phyloP scores from a whole-genome alignment of 2,797 vertebrate species.

The Sebastes itinus region DNA sequence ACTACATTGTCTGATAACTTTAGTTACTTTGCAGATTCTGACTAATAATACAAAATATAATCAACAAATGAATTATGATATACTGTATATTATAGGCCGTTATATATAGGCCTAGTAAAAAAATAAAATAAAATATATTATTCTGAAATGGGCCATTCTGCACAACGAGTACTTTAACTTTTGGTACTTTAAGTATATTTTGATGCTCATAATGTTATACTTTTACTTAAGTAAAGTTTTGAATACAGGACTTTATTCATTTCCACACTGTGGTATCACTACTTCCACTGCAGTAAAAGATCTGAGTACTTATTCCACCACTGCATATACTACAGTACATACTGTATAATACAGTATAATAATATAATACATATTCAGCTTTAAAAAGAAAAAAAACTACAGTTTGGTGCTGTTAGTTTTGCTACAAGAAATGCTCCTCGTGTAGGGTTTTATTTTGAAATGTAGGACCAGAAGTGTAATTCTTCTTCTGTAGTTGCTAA shows the following conservation, averaged over 20 bases:
- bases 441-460: constrained; percentile 54
- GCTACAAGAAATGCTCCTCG: background rate
- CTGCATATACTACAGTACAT: too few relatives aligned
- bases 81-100: too few relatives aligned
- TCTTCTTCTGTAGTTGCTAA: background rate
- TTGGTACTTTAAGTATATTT: background rate
- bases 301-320: background rate
- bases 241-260: background rate
- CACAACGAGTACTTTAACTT: background rate
- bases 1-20: too few relatives aligned
- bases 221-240: background rate
- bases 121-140: background rate
- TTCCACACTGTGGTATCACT: background rate
- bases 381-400: background rate
- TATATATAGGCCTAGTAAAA: too few relatives aligned
- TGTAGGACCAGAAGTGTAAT: background rate
- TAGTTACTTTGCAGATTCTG: too few relatives aligned
- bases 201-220: too few relatives aligned
- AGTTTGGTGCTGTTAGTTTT: too few relatives aligned
- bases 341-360: background rate
- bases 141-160: background rate
- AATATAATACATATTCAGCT: background rate
- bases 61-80: too few relatives aligned
- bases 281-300: too few relatives aligned
- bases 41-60: too few relatives aligned